These are phyloP conservation scores for Athrips mouffetella DNA, from an alignment of 2,888 invertebrate species.

Conservation along the genomic window DNA sequence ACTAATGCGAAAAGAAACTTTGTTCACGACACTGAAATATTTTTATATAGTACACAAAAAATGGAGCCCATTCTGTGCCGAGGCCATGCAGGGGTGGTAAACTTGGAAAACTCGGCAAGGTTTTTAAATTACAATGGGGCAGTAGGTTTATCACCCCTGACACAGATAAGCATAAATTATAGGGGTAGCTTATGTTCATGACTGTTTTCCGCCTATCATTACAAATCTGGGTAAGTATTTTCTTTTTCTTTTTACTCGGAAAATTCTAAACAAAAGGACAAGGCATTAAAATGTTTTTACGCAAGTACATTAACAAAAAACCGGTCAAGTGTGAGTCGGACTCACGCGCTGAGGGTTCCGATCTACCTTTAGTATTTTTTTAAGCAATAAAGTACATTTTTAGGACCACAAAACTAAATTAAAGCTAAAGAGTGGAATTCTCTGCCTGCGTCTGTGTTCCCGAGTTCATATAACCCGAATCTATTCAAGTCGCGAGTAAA, in stretches of 20 bases:
- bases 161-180: constrained; percentile 18
- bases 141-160: constrained; percentile 17
- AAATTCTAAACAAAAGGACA: too few relatives aligned
- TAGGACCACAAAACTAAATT: too few relatives aligned
- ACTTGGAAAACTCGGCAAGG: constrained; percentile 14
- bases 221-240: not conserved
- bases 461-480: too few relatives aligned
- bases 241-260: not conserved
- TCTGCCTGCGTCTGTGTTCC: too few relatives aligned
- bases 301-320: too few relatives aligned
- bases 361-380: too few relatives aligned
- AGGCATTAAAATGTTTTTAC: too few relatives aligned
- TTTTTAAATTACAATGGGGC: constrained; percentile 24
- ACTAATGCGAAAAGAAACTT: constrained; percentile 33
- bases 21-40: constrained; percentile 30
- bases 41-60: constrained; percentile 42
- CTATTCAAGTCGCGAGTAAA: too few relatives aligned
- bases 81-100: constrained; percentile 21
- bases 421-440: too few relatives aligned
- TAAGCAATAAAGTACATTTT: too few relatives aligned
- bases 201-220: constrained; percentile 7
- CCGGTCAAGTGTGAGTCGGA: too few relatives aligned
- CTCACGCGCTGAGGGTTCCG: too few relatives aligned
- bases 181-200: constrained; percentile 5
- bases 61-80: constrained; percentile 36